These are phyloP conservation scores for Nomada flava DNA, from an alignment of 2,888 invertebrate genomes.

Conservation along the genomic window DNA sequence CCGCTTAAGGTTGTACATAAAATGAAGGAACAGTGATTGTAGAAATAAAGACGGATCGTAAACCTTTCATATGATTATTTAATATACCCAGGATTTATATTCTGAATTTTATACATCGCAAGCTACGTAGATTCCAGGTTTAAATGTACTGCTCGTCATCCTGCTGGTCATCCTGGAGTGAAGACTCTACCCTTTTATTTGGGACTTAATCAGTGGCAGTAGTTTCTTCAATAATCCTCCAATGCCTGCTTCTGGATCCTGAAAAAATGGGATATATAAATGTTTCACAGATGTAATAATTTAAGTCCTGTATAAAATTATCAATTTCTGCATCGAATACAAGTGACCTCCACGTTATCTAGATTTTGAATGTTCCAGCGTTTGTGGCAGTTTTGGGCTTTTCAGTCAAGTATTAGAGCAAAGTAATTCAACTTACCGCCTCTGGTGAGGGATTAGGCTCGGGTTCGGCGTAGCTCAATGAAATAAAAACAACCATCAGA, in stretches of 20 bases:
- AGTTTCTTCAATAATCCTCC: neutral
- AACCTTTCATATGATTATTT: too few species aligned
- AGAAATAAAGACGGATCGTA: too few species aligned
- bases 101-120: too few species aligned
- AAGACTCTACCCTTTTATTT: too few species aligned
- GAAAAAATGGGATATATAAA: neutral
- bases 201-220: neutral
- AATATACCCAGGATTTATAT: too few species aligned
- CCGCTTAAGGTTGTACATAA: too few species aligned
- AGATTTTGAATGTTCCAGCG: neutral
- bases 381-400: neutral
- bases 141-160: too few species aligned
- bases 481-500: slow-evolving; percentile 10
- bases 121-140: too few species aligned
- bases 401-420: neutral
- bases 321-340: neutral
- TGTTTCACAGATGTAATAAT: neutral
- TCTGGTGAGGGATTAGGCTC: slow-evolving; percentile 9
- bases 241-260: slow-evolving; percentile 1
- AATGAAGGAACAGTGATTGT: too few species aligned
- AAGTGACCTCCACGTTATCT: neutral
- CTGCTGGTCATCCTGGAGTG: too few species aligned
- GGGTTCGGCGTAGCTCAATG: neutral
- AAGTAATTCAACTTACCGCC: neutral
- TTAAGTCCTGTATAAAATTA: neutral